phyloP scores from a whole-genome alignment of 1,140 invertebrate species.

The Chrysomallon squamiferum region DNA sequence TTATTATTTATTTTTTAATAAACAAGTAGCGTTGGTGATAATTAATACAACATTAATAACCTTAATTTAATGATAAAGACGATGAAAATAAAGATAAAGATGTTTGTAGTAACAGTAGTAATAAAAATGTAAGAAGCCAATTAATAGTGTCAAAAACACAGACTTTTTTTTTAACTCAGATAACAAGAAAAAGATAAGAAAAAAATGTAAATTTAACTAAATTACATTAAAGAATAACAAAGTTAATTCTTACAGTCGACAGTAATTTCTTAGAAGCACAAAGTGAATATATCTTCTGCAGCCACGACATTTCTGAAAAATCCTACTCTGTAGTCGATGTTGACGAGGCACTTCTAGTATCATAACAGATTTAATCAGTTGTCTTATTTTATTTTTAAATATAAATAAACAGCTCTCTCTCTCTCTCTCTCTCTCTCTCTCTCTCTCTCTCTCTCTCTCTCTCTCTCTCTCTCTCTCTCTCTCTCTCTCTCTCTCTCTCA shows the following conservation, averaged over 20 bases:
- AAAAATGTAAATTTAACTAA: neutral
- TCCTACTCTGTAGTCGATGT: neutral
- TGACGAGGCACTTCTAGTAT: neutral
- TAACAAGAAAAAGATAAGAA: neutral
- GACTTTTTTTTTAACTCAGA: neutral
- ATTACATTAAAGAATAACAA: neutral
- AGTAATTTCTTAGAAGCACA: neutral
- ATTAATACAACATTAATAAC: too few relatives aligned
- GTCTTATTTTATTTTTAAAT: too few relatives aligned
- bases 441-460: too few relatives aligned
- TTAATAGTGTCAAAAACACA: neutral
- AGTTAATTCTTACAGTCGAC: neutral
- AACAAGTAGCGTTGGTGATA: too few relatives aligned
- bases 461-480: too few relatives aligned
- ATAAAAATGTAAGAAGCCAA: neutral
- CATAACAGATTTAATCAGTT: neutral
- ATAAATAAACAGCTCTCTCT: too few relatives aligned
- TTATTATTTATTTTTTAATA: too few relatives aligned
- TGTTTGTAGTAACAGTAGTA: neutral
- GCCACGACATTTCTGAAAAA: neutral
- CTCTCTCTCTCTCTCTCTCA: too few relatives aligned
- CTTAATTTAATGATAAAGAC: neutral
- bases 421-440: too few relatives aligned
- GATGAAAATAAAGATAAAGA: neutral
- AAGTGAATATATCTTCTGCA: neutral